A percentile compares a stretch with the other conserved stretches of the same genome.
These are phyloP conservation scores for Nautilus pompilius DNA, from an alignment of 1,140 invertebrate species.

Conservation along the genomic window DNA sequence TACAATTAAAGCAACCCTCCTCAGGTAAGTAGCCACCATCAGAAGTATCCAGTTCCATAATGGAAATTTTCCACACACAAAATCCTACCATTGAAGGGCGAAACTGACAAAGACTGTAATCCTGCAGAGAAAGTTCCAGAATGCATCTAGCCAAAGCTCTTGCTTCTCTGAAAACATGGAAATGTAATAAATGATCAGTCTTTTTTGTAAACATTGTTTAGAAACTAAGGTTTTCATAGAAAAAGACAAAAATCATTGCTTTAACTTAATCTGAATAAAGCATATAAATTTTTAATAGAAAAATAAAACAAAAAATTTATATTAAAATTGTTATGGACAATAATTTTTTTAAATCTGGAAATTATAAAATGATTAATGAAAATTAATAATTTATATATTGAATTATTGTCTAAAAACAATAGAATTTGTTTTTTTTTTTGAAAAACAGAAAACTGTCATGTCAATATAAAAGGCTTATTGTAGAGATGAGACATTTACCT, in stretches of 20 bases:
- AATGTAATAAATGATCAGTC: neutral
- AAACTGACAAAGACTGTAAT: constrained; percentile 30
- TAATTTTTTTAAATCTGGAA: no score
- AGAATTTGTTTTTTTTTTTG: no score
- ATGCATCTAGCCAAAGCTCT: constrained; percentile 22
- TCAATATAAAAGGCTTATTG: neutral
- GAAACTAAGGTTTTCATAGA: no score
- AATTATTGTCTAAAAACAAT: no score
- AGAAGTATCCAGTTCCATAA: constrained; percentile 14
- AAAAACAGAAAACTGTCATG: neutral
- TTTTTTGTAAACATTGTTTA: no score
- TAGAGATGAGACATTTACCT: neutral
- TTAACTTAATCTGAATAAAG: neutral
- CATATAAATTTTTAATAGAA: neutral
- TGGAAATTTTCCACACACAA: constrained; percentile 26
- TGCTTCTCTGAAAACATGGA: constrained; percentile 21
- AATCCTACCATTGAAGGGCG: constrained; percentile 30
- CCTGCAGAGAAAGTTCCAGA: constrained; percentile 26
- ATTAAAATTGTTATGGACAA: no score
- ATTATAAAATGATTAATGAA: no score
- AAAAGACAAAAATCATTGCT: neutral
- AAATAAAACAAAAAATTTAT: no score
- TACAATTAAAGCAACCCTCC: constrained; percentile 14
- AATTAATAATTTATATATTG: no score
- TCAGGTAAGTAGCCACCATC: constrained; percentile 22